These are phyloP conservation scores for Spilarctia lutea DNA, from an alignment of 2,888 invertebrate species.

Conservation along the genomic window DNA sequence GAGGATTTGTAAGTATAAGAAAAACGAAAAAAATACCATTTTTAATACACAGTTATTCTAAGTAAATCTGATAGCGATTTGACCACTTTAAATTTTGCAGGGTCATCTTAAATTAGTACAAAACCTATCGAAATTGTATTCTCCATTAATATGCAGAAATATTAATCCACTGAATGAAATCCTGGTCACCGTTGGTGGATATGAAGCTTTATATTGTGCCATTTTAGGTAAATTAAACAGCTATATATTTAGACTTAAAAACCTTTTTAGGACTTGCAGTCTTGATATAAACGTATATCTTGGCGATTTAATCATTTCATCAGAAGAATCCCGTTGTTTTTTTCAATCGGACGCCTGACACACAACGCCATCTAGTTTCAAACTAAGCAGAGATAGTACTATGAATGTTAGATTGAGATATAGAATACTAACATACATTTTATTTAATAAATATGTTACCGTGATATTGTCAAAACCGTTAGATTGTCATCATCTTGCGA, in stretches of 20 bases:
- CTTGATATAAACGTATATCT: neutral
- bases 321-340: too few relatives aligned
- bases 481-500: too few relatives aligned
- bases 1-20: conserved; percentile 93
- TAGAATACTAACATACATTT: too few relatives aligned
- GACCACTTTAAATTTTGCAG: conserved; percentile 81
- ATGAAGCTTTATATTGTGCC: conserved; percentile 95
- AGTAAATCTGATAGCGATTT: neutral
- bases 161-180: conserved; percentile 95
- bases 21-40: neutral
- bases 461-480: too few relatives aligned
- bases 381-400: too few relatives aligned
- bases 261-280: neutral
- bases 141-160: conserved; percentile 90
- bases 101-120: conserved; percentile 96
- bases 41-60: neutral
- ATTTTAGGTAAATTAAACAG: conserved; percentile 86
- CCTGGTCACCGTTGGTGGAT: conserved; percentile 96
- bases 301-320: too few relatives aligned
- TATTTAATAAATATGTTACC: too few relatives aligned
- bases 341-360: too few relatives aligned
- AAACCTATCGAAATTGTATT: conserved; percentile 94
- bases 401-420: too few relatives aligned
- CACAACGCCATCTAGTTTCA: too few relatives aligned
- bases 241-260: neutral